These are phyloP conservation scores for Thymelicus sylvestris DNA, from an alignment of 2,888 invertebrate genomes.

Conservation along the genomic window DNA sequence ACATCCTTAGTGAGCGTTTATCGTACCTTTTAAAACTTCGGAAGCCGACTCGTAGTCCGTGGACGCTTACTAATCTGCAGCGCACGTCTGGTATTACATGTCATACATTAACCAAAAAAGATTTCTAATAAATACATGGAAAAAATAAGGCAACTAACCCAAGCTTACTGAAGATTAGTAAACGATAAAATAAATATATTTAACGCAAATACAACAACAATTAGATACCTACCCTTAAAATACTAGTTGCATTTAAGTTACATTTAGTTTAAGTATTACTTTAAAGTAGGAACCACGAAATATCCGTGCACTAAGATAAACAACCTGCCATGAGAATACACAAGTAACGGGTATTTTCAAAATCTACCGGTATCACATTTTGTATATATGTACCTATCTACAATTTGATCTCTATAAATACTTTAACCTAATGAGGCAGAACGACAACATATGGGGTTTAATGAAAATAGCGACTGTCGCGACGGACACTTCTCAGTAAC, in stretches of 20 bases:
- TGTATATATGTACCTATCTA: conserved; percentile 3
- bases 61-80: conserved; percentile 33
- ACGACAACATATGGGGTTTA: conserved; percentile 19
- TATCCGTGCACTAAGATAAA: conserved; percentile 18
- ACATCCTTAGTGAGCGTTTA: background rate
- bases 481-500: conserved; percentile 23
- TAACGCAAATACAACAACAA: conserved; percentile 2
- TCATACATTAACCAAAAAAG: background rate
- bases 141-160: conserved; percentile 2
- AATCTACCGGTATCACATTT: conserved; percentile 21
- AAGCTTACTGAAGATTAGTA: conserved; percentile 36
- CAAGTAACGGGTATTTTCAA: conserved; percentile 2
- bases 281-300: conserved; percentile 23
- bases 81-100: background rate
- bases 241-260: background rate
- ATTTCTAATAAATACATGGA: background rate
- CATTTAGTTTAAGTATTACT: conserved; percentile 4
- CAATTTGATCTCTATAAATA: conserved; percentile 13
- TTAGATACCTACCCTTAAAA: conserved; percentile 2
- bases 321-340: background rate
- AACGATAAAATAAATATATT: conserved; percentile 7
- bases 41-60: conserved; percentile 14
- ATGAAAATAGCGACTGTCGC: conserved; percentile 12
- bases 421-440: conserved; percentile 31
- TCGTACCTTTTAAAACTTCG: conserved; percentile 14